Evolutionary conservation across 2,888 invertebrate genomes (phyloP), one percentile per base, ranked within the genome.

Genomic region (Dicranocentrus wangi): DNA sequence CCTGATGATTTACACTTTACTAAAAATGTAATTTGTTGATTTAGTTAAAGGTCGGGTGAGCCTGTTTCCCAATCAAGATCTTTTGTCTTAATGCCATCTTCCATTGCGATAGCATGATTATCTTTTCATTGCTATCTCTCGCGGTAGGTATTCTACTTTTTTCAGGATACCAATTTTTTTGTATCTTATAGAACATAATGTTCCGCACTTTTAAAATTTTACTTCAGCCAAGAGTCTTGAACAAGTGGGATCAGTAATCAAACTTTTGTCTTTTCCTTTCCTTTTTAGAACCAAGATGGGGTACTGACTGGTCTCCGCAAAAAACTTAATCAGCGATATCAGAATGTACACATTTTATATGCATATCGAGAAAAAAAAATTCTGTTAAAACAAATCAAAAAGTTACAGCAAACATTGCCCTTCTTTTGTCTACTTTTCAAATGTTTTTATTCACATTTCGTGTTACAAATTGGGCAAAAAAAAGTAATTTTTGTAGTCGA

Each of bases 181-280:
- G 43, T 43, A n/a, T 43, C 13, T n/a, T 43, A n/a, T n/a, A n/a
- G n/a, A n/a, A n/a, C n/a, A 8, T 39, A 19, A 8, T 17, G 51
- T 51, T 19, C 51, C 8, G 51, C 39, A 51, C 51, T 19, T 53
- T 65, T 65, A 10, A 65, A n/a, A n/a, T n/a, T n/a, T n/a, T n/a
- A n/a, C n/a, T n/a, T n/a, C n/a, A n/a, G n/a, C n/a, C n/a, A n/a
- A n/a, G n/a, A n/a, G n/a, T n/a, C n/a, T n/a, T n/a, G n/a, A n/a
- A n/a, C n/a, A 21, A 47, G 28, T 27, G 61, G 43, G 15, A 55
- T 65, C 51, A 65, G 73, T 73, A 73, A 73, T 73, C 65, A 65
- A 73, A 65, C 63, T 73, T 73, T 73, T 73, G 63, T 73, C 60
- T 73, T 65, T 73, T 73, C 61, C 65, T 65, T 73, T 73, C 61